Conservation (phyloP, 2,888 invertebrate genomes). For the Melinopterus prodromus region DNA sequence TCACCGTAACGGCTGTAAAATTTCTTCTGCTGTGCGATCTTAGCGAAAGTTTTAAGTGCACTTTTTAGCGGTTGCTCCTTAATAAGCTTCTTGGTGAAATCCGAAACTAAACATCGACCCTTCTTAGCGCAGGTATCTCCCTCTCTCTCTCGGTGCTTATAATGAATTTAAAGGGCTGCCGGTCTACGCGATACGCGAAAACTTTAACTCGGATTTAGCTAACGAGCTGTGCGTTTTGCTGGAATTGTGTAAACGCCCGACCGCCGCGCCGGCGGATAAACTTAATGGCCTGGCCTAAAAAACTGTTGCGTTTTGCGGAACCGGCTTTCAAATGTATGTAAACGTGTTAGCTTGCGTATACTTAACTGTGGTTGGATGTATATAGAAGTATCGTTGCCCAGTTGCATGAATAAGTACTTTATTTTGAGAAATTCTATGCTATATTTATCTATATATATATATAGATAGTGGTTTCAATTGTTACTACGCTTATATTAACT, state of each 20-base stretch:
- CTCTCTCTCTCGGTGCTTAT: background rate
- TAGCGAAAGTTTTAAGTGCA: background rate
- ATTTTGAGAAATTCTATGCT: no score
- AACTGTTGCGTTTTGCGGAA: background rate
- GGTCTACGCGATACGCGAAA: background rate
- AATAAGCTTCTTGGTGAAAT: conserved; percentile 4
- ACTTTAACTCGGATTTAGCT: background rate
- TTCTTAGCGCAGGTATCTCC: background rate
- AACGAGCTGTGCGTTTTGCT: conserved; percentile 4
- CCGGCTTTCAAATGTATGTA: background rate
- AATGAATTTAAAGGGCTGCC: background rate
- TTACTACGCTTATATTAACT: no score
- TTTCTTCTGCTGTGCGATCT: background rate
- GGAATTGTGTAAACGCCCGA: background rate
- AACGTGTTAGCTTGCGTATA: background rate
- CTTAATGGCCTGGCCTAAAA: background rate
- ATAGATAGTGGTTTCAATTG: no score
- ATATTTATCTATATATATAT: no score
- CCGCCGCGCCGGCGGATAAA: background rate
- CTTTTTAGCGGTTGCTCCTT: background rate
- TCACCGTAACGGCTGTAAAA: background rate
- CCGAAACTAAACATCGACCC: background rate
- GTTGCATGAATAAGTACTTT: no score
- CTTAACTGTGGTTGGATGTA: background rate
- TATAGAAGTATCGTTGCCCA: no score